Evolutionary conservation across 2,888 invertebrate genomes (phyloP).

Genomic region (Galeopsomyia nigrocyanea): DNA sequence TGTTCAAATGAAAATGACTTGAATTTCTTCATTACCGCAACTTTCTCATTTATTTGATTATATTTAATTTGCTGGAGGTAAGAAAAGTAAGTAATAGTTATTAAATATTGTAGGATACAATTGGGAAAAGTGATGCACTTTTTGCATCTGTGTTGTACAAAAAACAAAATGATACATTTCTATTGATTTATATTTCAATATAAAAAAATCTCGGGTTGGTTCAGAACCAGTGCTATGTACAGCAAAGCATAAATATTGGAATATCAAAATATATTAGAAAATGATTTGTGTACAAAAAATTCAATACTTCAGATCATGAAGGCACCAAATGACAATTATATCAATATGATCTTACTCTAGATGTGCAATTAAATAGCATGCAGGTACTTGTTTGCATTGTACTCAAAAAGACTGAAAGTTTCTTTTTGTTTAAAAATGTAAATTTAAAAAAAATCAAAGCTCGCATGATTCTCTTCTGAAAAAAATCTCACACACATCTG

Average conservation of each 20-base stretch:
- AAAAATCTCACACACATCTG: slow-evolving; percentile 26
- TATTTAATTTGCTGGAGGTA: slow-evolving; percentile 15
- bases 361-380: slow-evolving; percentile 28
- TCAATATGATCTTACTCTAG: slow-evolving; percentile 39
- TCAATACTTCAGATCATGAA: slow-evolving; percentile 37
- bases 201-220: slow-evolving; percentile 20
- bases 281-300: slow-evolving; percentile 11
- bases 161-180: slow-evolving; percentile 15
- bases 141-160: neutral
- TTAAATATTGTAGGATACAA: slow-evolving; percentile 6
- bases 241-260: slow-evolving; percentile 33
- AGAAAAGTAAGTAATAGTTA: slow-evolving; percentile 29
- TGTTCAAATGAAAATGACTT: slow-evolving; percentile 37
- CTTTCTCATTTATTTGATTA: neutral
- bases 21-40: slow-evolving; percentile 17
- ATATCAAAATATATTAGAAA: slow-evolving; percentile 32
- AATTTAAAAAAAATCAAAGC: slow-evolving; percentile 18
- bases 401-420: slow-evolving; percentile 37
- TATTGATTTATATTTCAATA: slow-evolving; percentile 24
- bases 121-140: slow-evolving; percentile 17
- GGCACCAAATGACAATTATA: slow-evolving; percentile 25
- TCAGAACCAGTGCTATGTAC: slow-evolving; percentile 18
- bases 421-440: slow-evolving; percentile 27
- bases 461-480: slow-evolving; percentile 35
- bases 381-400: slow-evolving; percentile 43